Evolutionary conservation across 1,140 invertebrate species (phyloP).

Genomic region (Condylostylus longicornis): DNA sequence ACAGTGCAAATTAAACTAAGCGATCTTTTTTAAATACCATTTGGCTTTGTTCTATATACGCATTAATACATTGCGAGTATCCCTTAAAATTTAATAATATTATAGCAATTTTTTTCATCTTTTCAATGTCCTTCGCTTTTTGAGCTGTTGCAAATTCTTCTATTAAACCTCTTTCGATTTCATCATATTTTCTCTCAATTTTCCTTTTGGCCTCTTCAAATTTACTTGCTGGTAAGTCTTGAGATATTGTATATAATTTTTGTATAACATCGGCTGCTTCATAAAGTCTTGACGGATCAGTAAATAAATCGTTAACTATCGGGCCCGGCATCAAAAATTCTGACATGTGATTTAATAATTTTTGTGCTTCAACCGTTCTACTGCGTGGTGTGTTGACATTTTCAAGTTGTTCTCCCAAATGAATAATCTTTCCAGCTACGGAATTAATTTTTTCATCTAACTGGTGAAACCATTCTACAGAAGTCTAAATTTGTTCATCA

Average conservation of each 20-base stretch:
- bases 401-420: conserved; percentile 93
- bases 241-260: conserved; percentile 87
- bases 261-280: conserved; percentile 98
- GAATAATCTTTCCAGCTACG: conserved; percentile 92
- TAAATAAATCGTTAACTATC: conserved; percentile 71
- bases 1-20: background rate
- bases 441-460: conserved; percentile 91
- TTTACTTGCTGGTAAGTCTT: conserved; percentile 76
- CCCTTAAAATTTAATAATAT: conserved; percentile 92
- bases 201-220: conserved; percentile 82
- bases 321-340: conserved; percentile 83
- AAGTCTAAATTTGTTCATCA: conserved; percentile 41
- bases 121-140: conserved; percentile 59
- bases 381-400: conserved; percentile 89
- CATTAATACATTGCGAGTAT: conserved; percentile 89
- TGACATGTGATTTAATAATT: conserved; percentile 82
- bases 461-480: conserved; percentile 78
- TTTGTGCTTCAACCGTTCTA: conserved; percentile 85
- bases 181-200: conserved; percentile 87
- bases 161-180: conserved; percentile 83
- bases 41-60: conserved; percentile 94
- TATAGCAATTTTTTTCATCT: conserved; percentile 87
- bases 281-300: conserved; percentile 72
- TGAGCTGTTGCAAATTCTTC: conserved; percentile 89
- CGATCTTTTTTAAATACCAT: conserved; percentile 40